Base-by-base conservation (phyloP, 2,888 invertebrate species). In the Synergus umbraculus region DNA sequence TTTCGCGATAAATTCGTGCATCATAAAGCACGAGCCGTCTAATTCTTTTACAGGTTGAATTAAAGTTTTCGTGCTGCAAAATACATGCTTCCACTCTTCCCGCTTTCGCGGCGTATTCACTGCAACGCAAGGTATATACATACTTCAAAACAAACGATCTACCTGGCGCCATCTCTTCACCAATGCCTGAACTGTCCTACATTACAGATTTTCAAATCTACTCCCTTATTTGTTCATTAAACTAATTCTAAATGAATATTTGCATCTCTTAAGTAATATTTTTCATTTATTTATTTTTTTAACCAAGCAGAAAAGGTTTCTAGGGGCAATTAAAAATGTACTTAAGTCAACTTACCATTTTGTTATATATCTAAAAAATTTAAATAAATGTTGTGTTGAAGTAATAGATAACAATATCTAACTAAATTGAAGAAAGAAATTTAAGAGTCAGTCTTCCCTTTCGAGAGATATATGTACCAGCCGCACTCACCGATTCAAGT, bases 101-200 rank as follows among this genome's bases (percentile, higher is more conserved):
- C 22, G 77, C 29, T 64, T 64, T 63, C 60, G 60, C 77, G 77
- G 64, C 63, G 18, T 44, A 76, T 41, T 12, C 63, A 22, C 15
- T 37, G 41, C 63, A 15, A 83, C 5, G n/a, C n/a, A 22, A 22
- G 22, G 4, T 18, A 2, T 37, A 3, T 18, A 3, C 10, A 60
- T 18, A 18, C 18, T 60, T 60, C 3, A 60, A 60, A 60, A 60
- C 18, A 60, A 60, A 60, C 60, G 10, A 10, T 3, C 0, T 18
- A 76, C 73, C 86, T 91, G 89, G 91, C 90, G 90, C 90, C 90
- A 90, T 90, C 90, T 90, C 86, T 86, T 78, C 43, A 41, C 65
- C 80, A 78, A 85, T 63, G 44, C 66, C 49, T 69, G 73, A 87
- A 89, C 69, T n/a, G 15, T 46, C n/a, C 60, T 22, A 3, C 37